Base-by-base conservation (phyloP, 35 echinoderm and acorn worm genomes). In the Patiria miniata region DNA sequence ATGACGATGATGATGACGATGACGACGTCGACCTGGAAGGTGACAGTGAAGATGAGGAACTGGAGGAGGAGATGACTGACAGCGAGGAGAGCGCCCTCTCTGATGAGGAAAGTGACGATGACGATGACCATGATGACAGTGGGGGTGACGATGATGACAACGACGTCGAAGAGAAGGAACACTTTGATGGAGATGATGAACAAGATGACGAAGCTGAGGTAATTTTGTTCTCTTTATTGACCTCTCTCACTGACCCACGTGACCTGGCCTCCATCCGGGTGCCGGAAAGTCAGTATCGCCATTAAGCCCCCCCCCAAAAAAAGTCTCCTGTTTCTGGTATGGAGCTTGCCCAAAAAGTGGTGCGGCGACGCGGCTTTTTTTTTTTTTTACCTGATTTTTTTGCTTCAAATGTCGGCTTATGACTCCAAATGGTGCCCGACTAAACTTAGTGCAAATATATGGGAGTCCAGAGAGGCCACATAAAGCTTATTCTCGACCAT, bases 1-100 rank as follows among this genome's bases (percentile, higher is more conserved):
- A 95, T 60, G 69, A 83, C 21, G 82, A 90, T 61, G 56, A 89
- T 52, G 91, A 88, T 17, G 89, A 80, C 30, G 86, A 76, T 37
- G 83, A 86, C 28, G 82, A 56, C 37, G 39, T 33, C 21, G 83
- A 84, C 33, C 86, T 78, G 1, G 89, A 91, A 21, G 77, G 86
- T 80, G 83, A 81, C 32, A 85, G 86, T 34, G 78, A 81, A 4
- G 81, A 85, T 19, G 86, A 87, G 16, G 51, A 65, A n/a, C 79
- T 87, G 37, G 80, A 79, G 23, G 36, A 56, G 1, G 78, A 81
- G 77, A 89, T 89, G 79, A 82, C 59, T 51, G 47, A 39, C 79
- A 81, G 65, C 5, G 77, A 84, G 15, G 86, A 88, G 2, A 84
- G 51, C 5, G 38, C 78, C 14, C 60, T 79, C 22, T 84, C 80